Evolutionary conservation across 1,140 invertebrate genomes (phyloP).

Genomic region (Brachionus plicatilis): DNA sequence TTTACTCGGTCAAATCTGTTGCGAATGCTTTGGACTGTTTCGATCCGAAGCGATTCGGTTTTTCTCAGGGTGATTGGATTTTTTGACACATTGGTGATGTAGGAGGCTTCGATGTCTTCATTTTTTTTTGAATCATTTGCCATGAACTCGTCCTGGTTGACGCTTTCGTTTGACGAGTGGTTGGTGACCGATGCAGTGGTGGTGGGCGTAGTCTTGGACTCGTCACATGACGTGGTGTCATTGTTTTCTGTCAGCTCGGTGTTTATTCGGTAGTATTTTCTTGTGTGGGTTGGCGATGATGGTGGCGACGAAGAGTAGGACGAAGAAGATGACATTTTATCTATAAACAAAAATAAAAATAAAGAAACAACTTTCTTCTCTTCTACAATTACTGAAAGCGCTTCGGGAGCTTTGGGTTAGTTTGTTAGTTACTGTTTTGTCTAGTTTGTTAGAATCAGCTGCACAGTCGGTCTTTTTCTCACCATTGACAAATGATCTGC

Average conservation of each 20-base stretch:
- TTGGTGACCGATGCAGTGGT: not conserved
- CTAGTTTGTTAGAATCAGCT: not conserved
- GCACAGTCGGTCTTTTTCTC: not conserved
- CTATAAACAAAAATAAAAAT: conserved; percentile 1
- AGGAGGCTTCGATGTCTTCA: conserved; percentile 32
- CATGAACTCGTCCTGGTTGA: conserved; percentile 17
- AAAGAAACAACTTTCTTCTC: not conserved
- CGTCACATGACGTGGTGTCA: not conserved
- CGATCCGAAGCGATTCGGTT: conserved; percentile 31
- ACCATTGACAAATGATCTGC: conserved; percentile 25
- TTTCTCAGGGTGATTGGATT: conserved; percentile 34
- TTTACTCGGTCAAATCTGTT: conserved; percentile 34
- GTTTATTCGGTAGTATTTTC: not conserved
- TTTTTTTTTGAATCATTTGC: not conserved
- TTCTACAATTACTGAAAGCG: conserved; percentile 24
- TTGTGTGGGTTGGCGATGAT: not conserved
- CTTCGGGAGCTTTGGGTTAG: conserved; percentile 30
- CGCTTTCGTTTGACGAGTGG: conserved; percentile 6
- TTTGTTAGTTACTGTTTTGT: not conserved
- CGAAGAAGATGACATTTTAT: conserved; percentile 37
- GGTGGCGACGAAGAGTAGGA: conserved; percentile 35
- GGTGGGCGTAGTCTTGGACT: not conserved
- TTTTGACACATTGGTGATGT: conserved; percentile 33
- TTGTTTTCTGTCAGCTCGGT: not conserved
- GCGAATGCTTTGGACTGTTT: conserved; percentile 31